Base-by-base conservation (phyloP, 2,113 vertebrate species). In the Ceyx margarethae region DNA sequence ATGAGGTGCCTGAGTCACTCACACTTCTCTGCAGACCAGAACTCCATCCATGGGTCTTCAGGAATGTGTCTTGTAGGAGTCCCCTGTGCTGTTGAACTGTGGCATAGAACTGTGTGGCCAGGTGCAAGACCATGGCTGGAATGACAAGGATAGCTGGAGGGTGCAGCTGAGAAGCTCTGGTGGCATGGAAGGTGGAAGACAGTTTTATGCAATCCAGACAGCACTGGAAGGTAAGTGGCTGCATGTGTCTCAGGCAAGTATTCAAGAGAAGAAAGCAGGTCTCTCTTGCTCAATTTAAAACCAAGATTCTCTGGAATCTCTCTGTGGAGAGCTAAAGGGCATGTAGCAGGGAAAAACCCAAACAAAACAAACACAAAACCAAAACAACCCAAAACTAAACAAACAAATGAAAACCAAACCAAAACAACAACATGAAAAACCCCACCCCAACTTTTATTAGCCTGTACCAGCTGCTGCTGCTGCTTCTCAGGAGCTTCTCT, bases 401-500 rank as follows among this genome's bases (percentile, higher is more conserved):
- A 46, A 46, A 46, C 37, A 37, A 37, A 5, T 37, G 37, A 46
- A 46, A 46, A 46, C 45, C 45, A 16, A 46, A 50, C 48, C 21
- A 23, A 50, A 50, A 25, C 48, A 46, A 46, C 15, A 16, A 19
- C 16, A 19, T 19, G 19, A 46, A 46, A 46, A 37, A 37, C 37
- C 37, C 45, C 45, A 15, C 45, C 45, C 22, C 48, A 50, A 50
- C 28, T 91, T 91, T 37, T 79, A 67, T 91, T 85, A 64, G 51
- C 54, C 33, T 1, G 0, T 45, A 35, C 33, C 77, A 93, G 48
- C 48, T 50, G 76, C 88, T 95, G 69, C 71, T 86, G 35, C 61
- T 84, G 81, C 84, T 67, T 64, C 74, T 69, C 77, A 89, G 74
- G 66, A 94, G 84, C 92, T 74, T 89, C 22, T 67, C 73, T 85